A percentile compares a stretch with the other conserved stretches of the same genome.
Evolutionary conservation across 2,888 invertebrate genomes (phyloP).

Genomic region (Synergus japonicus): DNA sequence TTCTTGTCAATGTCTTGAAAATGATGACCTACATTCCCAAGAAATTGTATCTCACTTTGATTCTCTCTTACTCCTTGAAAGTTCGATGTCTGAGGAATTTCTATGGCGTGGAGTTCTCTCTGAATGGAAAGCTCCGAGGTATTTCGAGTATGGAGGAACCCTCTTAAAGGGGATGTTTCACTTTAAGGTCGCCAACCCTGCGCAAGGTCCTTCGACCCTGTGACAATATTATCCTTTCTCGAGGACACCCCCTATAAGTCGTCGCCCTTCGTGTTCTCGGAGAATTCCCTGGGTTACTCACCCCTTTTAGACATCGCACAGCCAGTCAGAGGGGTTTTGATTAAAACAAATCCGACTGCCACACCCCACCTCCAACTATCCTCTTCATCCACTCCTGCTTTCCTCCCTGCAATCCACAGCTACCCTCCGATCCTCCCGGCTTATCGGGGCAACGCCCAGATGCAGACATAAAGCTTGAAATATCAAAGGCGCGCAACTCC

Average conservation of each 20-base stretch:
- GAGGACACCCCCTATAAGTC: constrained; percentile 10
- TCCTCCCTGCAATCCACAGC: constrained; percentile 37
- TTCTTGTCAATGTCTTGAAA: constrained; percentile 1
- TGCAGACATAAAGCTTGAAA: constrained; percentile 52
- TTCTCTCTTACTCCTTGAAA: background rate
- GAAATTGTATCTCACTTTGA: background rate
- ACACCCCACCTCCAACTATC: constrained; percentile 41
- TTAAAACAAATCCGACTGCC: constrained; percentile 57
- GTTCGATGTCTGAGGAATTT: constrained; percentile 32
- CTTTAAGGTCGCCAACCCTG: background rate
- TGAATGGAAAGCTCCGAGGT: constrained; percentile 16
- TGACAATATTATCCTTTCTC: constrained; percentile 16
- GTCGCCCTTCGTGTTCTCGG: constrained; percentile 3
- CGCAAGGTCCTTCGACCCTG: constrained; percentile 20
- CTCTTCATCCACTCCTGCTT: constrained; percentile 21
- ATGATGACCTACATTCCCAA: constrained; percentile 24
- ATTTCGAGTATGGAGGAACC: constrained; percentile 7
- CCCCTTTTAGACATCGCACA: constrained; percentile 39
- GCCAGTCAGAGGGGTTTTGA: constrained; percentile 49
- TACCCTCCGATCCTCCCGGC: constrained; percentile 48
- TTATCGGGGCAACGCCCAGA: constrained; percentile 69
- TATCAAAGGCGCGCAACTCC: constrained; percentile 35
- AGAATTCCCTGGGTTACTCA: constrained; percentile 42
- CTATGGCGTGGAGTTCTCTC: constrained; percentile 8
- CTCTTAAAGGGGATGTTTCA: constrained; percentile 35